Conservation (phyloP, 2,888 invertebrate genomes). For the Hofmannophila pseudospretella region DNA sequence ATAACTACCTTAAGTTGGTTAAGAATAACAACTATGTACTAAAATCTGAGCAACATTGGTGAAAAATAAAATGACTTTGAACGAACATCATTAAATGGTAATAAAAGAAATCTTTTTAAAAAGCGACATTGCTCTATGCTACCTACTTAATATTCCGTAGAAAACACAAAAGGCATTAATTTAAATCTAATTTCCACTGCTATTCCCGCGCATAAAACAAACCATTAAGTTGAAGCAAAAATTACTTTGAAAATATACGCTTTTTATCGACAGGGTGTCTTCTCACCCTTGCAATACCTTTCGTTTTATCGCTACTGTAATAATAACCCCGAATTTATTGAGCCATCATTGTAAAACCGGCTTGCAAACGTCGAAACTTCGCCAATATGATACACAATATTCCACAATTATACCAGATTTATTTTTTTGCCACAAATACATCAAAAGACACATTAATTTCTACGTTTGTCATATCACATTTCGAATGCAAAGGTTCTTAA, state of each 20-base stretch:
- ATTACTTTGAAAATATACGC: conserved; percentile 36
- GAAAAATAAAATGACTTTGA: not conserved
- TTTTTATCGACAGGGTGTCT: conserved; percentile 35
- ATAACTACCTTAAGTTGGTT: too few species aligned
- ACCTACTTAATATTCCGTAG: conserved; percentile 6
- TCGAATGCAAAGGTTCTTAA: conserved; percentile 2
- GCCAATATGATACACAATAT: conserved; percentile 5
- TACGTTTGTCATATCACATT: not conserved
- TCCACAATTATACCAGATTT: not conserved
- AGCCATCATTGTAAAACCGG: conserved; percentile 30
- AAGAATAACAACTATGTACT: too few species aligned
- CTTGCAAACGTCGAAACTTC: conserved; percentile 26
- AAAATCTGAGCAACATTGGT: too few species aligned
- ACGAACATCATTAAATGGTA: not conserved
- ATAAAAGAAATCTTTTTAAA: not conserved
- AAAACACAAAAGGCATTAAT: conserved; percentile 7
- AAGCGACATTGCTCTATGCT: not conserved
- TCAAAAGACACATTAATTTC: conserved; percentile 2
- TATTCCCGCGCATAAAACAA: conserved; percentile 25
- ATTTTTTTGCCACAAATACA: conserved; percentile 3
- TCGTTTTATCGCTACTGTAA: conserved; percentile 34
- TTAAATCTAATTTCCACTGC: conserved; percentile 16
- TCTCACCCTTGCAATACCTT: conserved; percentile 32
- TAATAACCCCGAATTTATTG: conserved; percentile 38
- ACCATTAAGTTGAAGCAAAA: conserved; percentile 36